phyloP scores from a whole-genome alignment of 2,888 invertebrate species.

The Aleiodes alternator region DNA sequence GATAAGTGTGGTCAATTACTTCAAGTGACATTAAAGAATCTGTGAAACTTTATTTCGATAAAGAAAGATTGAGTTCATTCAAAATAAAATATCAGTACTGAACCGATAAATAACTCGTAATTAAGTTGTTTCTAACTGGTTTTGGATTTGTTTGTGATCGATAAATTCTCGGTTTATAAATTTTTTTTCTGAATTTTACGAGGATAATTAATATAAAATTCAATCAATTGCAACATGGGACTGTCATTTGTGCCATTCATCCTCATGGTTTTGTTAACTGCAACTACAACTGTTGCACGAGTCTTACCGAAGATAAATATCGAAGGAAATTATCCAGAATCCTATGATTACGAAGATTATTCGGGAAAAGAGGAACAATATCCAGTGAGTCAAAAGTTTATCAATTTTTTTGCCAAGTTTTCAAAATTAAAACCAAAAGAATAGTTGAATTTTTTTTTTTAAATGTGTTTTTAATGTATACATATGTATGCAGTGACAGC shows the following conservation, averaged over 20 bases:
- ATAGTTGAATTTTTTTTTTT: no score
- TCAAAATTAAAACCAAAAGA: no score
- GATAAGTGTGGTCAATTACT: constrained; percentile 44
- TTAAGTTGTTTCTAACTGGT: neutral
- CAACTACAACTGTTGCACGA: constrained; percentile 48
- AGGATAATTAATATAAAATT: neutral
- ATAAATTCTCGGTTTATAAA: neutral
- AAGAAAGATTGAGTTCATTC: neutral
- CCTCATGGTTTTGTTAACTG: constrained; percentile 49
- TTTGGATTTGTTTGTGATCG: no score
- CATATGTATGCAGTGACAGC: no score
- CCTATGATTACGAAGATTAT: constrained; percentile 57
- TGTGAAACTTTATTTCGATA: neutral
- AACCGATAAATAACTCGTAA: neutral
- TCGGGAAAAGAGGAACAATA: constrained; percentile 53
- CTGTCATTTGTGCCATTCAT: constrained; percentile 51
- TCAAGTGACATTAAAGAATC: constrained; percentile 1
- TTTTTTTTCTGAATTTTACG: no score
- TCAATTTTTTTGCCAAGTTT: neutral
- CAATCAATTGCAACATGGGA: constrained; percentile 45
- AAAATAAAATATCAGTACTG: neutral
- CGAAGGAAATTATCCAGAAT: constrained; percentile 50
- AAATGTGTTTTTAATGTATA: no score
- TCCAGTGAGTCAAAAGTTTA: constrained; percentile 52
- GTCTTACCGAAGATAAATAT: constrained; percentile 51